Evolutionary conservation across 2,888 invertebrate genomes (phyloP), one percentile per base, ranked within the genome.

Genomic region (Ochropleura leucogaster): DNA sequence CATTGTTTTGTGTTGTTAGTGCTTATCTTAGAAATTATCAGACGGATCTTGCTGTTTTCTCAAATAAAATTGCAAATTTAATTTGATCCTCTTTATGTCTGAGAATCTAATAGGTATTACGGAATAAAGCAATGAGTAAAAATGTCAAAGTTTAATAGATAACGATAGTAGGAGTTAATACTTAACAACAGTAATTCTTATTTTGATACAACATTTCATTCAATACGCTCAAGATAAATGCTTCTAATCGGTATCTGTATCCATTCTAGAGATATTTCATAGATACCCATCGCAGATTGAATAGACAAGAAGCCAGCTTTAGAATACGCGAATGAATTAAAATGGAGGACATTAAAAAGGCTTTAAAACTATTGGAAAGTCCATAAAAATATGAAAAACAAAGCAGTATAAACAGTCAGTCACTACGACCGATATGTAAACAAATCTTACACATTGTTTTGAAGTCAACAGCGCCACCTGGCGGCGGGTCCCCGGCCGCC

Each of bases 361-460:
- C 4, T 3, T 44, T 10, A 51, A 69, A 83, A 79, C n/a, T 47
- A 62, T 62, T 30, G 10, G 68, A 67, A 73, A 79, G 18, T 40
- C 12, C n/a, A 64, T 51, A 74, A 76, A 68, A 74, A 47, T 49
- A 20, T 47, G 60, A 77, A 82, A 84, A 84, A 88, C 77, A 83
- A 78, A 84, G 72, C 74, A 72, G 67, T 73, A 79, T 72, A 85
- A 88, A 88, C 83, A 73, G 60, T 64, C 53, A 64, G 73, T 44
- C 64, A 70, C 40, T 87, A 82, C 87, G 90, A 87, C 83, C 80
- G 85, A 79, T 88, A 89, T 85, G 86, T 85, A 89, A 89, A 89
- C 87, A 89, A 81, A 87, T 89, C 96, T 93, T 92, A 96, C 96
- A 94, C 93, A 95, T 95, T 95, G 95, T 96, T 96, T 96, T 96